phyloP scores from a whole-genome alignment of 2,113 vertebrate species.

The Tyto alba region DNA sequence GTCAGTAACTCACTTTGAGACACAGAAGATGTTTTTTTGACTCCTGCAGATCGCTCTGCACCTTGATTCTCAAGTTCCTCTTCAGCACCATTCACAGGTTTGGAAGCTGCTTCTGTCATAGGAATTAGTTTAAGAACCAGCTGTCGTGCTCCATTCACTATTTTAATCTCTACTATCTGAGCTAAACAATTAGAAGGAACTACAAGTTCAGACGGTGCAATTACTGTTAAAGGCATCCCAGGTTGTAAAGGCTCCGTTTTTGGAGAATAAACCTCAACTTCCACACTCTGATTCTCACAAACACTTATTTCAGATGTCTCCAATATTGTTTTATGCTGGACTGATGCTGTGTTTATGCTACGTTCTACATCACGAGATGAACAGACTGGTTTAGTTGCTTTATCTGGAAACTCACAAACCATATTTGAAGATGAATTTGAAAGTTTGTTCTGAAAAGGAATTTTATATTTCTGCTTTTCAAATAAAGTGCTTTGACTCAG shows the following conservation, averaged over 20 bases:
- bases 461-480: constrained; percentile 15
- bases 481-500: constrained; percentile 33
- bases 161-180: constrained; percentile 91
- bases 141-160: constrained; percentile 87
- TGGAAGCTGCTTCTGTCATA: constrained; percentile 54
- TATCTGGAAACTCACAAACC: constrained; percentile 13
- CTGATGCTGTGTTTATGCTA: constrained; percentile 12
- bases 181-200: constrained; percentile 90
- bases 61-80: neutral
- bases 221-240: constrained; percentile 84
- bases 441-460: constrained; percentile 3
- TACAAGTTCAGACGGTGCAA: constrained; percentile 84
- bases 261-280: constrained; percentile 79
- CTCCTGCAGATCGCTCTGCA: neutral
- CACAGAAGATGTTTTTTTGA: neutral
- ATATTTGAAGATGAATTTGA: neutral
- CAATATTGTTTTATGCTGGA: constrained; percentile 11
- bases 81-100: neutral
- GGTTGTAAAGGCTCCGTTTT: constrained; percentile 78
- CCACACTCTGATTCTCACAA: constrained; percentile 69
- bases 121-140: constrained; percentile 87
- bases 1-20: constrained; percentile 10
- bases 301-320: neutral
- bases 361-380: neutral
- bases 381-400: neutral